Evolutionary conservation across 2,797 vertebrate genomes (phyloP), one percentile per base, ranked within the genome.

Genomic region (Borostomias antarcticus): DNA sequence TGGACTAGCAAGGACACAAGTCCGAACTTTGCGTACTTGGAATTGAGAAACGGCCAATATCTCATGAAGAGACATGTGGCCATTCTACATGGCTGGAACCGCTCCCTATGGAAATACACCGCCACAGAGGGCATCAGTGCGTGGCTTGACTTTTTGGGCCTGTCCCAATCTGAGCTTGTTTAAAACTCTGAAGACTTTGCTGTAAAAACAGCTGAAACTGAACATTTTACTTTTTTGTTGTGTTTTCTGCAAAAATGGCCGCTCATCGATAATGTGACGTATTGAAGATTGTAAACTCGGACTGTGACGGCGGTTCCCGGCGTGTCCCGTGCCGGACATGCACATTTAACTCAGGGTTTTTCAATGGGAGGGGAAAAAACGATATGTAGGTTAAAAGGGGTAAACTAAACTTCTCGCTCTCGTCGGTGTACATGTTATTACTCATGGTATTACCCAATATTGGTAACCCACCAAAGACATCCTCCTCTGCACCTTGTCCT

Each of bases 281-380:
- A 72, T 84, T 68, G 75, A 91, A 89, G 89, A 89, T 82, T 89
- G 89, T 82, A 60, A 72, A 75, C 75, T 73, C 88, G 85, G 83
- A 88, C 85, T 79, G 80, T 83, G 84, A 83, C 77, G 77, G 68
- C 70, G 78, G 5, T 23, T 10, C 87, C 82, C 86, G 74, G 87
- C 89, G 77, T 80, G 83, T 86, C 82, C 89, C 80, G 73, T 87
- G 85, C 81, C 80, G 85, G 83, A 82, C 82, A 82, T 93, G 88
- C 84, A 77, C 51, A 88, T 85, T 91, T 86, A 93, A 94, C 96
- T 98, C 96, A 98, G 95, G 96, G 94, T 92, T 95, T 94, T 91
- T 88, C 29, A 62, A 89, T 90, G 89, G 56, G 70, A 76, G 78
- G 40, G 79, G 66, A 75, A 43, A 25, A 23, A 66, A 68, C 54